These are phyloP conservation scores for Eospalax fontanierii DNA, from an alignment of 2,797 vertebrate species.

Conservation along the genomic window DNA sequence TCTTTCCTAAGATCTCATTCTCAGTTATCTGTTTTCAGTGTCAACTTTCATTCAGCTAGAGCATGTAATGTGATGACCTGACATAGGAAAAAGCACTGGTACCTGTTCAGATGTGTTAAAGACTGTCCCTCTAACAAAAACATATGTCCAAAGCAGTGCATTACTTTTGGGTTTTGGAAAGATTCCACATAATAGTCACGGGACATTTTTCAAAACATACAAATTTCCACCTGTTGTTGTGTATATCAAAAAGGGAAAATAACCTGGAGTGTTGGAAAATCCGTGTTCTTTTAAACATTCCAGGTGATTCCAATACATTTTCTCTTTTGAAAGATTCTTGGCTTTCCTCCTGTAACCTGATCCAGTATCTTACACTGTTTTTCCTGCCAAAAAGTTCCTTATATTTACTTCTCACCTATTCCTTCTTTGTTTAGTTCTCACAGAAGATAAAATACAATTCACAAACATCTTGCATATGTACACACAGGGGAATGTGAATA, in stretches of 20 bases:
- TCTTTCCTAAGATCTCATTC: constrained; percentile 41
- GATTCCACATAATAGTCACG: constrained; percentile 8
- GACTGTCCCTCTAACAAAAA: constrained; percentile 9
- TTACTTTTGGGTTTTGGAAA: constrained; percentile 16
- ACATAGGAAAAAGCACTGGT: background rate
- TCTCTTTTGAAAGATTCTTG: constrained; percentile 73
- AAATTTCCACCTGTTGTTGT: constrained; percentile 62
- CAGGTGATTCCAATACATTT: constrained; percentile 68
- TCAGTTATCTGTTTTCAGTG: constrained; percentile 25
- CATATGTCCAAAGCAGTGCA: background rate
- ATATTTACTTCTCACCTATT: constrained; percentile 78
- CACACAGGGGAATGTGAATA: constrained; percentile 74
- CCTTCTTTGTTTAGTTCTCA: constrained; percentile 72
- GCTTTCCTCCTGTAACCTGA: constrained; percentile 66
- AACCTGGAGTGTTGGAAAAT: background rate
- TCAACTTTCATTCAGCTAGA: background rate
- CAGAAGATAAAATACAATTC: constrained; percentile 73
- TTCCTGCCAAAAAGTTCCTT: constrained; percentile 75
- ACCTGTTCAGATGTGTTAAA: constrained; percentile 26
- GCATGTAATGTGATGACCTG: background rate
- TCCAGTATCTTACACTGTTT: constrained; percentile 78
- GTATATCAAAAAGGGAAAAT: constrained; percentile 35
- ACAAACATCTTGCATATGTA: constrained; percentile 72
- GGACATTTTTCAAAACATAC: constrained; percentile 41
- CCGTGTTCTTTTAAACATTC: constrained; percentile 66